Percentiles rank a stretch among this genome's conserved stretches.
These are phyloP conservation scores for Halichoerus grypus DNA, from an alignment of 2,113 vertebrate genomes.

Conservation along the genomic window DNA sequence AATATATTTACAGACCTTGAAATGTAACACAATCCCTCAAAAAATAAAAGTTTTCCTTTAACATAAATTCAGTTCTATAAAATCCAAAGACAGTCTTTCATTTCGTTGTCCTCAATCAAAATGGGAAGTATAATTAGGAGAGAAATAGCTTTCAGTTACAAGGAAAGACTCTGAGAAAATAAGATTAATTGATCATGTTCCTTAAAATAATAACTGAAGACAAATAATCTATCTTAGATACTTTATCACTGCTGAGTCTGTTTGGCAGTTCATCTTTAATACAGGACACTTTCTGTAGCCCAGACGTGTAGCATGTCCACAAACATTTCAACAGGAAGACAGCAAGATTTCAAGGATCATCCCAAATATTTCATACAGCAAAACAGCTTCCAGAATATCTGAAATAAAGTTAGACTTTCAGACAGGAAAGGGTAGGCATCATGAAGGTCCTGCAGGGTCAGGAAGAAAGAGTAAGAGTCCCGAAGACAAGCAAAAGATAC, in stretches of 20 bases:
- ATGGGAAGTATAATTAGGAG: slow-evolving; percentile 18
- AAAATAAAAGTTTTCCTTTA: slow-evolving; percentile 47
- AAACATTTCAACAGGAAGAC: neutral
- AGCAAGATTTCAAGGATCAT: neutral
- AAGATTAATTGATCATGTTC: neutral
- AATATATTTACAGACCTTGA: slow-evolving; percentile 32
- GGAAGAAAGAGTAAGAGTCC: neutral
- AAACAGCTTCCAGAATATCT: neutral
- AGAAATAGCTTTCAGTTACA: slow-evolving; percentile 8
- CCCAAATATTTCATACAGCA: neutral
- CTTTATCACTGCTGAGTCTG: neutral
- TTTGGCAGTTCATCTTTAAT: neutral
- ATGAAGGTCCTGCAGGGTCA: neutral
- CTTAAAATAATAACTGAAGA: slow-evolving; percentile 41
- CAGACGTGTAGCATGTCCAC: neutral
- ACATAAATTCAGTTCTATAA: slow-evolving; percentile 35
- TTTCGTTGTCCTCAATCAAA: slow-evolving; percentile 52
- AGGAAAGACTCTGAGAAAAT: slow-evolving; percentile 51
- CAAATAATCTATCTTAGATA: neutral
- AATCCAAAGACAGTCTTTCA: slow-evolving; percentile 45
- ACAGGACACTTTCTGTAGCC: neutral
- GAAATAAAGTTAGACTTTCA: neutral
- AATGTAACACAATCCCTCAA: neutral
- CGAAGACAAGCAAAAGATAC: neutral
- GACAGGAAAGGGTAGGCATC: neutral